phyloP scores from a whole-genome alignment of 2,113 vertebrate species.

The Phainopepla nitens region DNA sequence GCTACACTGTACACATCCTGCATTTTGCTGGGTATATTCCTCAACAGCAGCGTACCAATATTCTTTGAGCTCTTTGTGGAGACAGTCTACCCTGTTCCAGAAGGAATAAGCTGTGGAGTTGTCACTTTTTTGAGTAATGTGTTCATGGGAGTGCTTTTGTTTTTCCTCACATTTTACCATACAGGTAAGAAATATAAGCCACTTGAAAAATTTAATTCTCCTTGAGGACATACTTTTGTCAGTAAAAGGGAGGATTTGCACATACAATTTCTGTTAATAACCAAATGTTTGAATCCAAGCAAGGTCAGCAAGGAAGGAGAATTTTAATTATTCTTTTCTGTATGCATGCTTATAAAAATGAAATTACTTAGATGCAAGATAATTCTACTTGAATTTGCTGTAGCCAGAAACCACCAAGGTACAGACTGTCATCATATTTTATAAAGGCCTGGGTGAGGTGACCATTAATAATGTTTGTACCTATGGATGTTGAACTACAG shows the following conservation, averaged over 20 bases:
- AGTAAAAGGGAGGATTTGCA: neutral
- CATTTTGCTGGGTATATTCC: conserved; percentile 92
- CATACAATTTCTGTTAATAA: neutral
- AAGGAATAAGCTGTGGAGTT: conserved; percentile 96
- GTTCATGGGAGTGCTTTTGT: conserved; percentile 89
- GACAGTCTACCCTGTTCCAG: conserved; percentile 96
- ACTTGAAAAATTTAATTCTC: neutral
- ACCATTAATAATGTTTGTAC: neutral
- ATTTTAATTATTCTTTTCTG: neutral
- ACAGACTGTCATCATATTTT: neutral
- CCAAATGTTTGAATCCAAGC: neutral
- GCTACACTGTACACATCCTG: conserved; percentile 94
- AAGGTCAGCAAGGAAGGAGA: neutral
- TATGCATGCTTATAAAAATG: neutral
- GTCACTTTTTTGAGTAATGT: conserved; percentile 95
- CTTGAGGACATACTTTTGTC: neutral
- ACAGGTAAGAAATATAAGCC: conserved; percentile 80
- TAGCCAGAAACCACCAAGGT: neutral
- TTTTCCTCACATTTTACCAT: conserved; percentile 93
- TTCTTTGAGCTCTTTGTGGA: conserved; percentile 98
- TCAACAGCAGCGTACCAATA: conserved; percentile 94
- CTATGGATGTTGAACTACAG: neutral
- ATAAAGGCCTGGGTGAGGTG: neutral
- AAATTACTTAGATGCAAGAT: neutral
- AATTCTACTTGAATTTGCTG: neutral